A percentile compares a stretch with the other conserved stretches of the same genome.
These are phyloP conservation scores for Notodonta ziczac DNA, from an alignment of 2,888 invertebrate genomes.

Conservation along the genomic window DNA sequence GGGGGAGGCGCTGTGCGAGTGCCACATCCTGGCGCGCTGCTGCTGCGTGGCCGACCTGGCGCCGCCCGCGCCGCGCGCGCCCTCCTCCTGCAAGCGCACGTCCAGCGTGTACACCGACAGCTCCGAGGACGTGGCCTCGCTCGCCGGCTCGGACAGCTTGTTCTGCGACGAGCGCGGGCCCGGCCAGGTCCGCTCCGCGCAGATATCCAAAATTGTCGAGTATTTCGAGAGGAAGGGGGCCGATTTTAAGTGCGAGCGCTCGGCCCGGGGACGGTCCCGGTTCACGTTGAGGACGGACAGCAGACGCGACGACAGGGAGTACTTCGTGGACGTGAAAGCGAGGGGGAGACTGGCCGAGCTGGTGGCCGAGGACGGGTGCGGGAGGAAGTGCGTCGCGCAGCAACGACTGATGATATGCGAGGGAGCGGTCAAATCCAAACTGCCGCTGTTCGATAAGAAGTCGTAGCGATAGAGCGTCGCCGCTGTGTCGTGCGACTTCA, in stretches of 20 bases:
- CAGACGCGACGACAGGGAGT: slow-evolving; percentile 10
- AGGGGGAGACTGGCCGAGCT: slow-evolving; percentile 29
- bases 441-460: slow-evolving; percentile 91
- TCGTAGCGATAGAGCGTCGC: slow-evolving; percentile 55
- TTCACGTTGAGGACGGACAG: slow-evolving; percentile 38
- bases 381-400: slow-evolving; percentile 80
- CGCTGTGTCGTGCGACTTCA: slow-evolving; percentile 12
- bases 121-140: slow-evolving; percentile 93
- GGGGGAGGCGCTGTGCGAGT: slow-evolving; percentile 42
- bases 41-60: slow-evolving; percentile 62
- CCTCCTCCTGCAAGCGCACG: slow-evolving; percentile 86
- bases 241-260: slow-evolving; percentile 78
- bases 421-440: slow-evolving; percentile 93
- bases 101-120: slow-evolving; percentile 95
- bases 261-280: slow-evolving; percentile 58
- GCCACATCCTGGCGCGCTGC: slow-evolving; percentile 66
- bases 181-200: slow-evolving; percentile 85
- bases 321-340: slow-evolving; percentile 23
- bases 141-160: slow-evolving; percentile 90
- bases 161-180: slow-evolving; percentile 88
- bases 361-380: slow-evolving; percentile 42
- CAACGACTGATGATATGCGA: slow-evolving; percentile 92
- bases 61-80: slow-evolving; percentile 51
- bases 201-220: slow-evolving; percentile 93
- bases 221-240: slow-evolving; percentile 93